Evolutionary conservation across 2,113 vertebrate genomes (phyloP).

Genomic region (Microtus pennsylvanicus): DNA sequence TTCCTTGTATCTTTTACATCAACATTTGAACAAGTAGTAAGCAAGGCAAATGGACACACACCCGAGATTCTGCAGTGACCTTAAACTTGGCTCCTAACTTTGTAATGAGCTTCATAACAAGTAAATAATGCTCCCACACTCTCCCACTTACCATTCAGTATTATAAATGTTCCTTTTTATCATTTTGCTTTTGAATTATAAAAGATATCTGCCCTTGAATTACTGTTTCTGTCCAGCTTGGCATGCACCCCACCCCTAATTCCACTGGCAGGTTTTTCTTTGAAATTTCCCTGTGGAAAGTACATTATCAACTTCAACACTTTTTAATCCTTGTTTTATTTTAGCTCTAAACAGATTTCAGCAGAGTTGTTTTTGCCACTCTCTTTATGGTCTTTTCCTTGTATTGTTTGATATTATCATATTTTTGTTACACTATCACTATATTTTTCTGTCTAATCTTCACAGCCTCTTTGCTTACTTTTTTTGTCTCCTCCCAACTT

Average conservation of each 20-base stretch:
- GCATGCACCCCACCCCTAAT: background rate
- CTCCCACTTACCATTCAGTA: background rate
- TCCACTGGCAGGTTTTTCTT: background rate
- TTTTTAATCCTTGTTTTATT: background rate
- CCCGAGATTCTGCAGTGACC: background rate
- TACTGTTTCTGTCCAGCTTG: background rate
- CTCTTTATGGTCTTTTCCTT: background rate
- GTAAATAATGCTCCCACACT: background rate
- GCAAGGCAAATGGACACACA: background rate
- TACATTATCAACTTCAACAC: background rate
- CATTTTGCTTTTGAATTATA: background rate
- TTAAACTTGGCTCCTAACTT: background rate
- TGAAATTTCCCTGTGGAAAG: background rate
- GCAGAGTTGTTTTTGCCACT: background rate
- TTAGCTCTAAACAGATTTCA: background rate
- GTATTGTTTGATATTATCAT: rapidly evolving
- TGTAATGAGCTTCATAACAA: background rate
- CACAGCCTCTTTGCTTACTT: background rate
- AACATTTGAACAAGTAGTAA: background rate
- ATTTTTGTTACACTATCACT: background rate
- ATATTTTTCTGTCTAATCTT: background rate
- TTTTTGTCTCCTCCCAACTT: background rate
- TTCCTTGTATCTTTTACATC: background rate
- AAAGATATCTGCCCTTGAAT: background rate
- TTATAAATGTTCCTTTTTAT: background rate